These are phyloP conservation scores for Procavia capensis DNA, from an alignment of 2,113 vertebrate species.

Conservation along the genomic window DNA sequence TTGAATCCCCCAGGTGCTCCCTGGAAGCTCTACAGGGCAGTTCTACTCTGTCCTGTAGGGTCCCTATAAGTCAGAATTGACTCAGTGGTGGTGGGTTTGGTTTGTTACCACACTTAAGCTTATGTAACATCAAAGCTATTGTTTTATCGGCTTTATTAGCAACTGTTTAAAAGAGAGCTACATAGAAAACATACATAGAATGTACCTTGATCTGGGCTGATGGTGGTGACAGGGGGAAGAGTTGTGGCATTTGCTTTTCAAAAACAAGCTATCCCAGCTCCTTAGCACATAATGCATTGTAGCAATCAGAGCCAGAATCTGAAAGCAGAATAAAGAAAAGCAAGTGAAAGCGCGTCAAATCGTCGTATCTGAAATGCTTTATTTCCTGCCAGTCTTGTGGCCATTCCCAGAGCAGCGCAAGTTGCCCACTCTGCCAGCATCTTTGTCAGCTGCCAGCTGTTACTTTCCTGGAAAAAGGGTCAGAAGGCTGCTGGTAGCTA, in stretches of 20 bases:
- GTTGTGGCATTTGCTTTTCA: neutral
- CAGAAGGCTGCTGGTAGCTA: conserved; percentile 80
- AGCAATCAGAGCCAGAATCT: conserved; percentile 71
- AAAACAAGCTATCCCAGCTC: conserved; percentile 38
- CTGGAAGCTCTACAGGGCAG: no score
- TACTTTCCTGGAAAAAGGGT: conserved; percentile 74
- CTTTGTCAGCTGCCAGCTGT: conserved; percentile 83
- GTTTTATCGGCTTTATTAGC: neutral
- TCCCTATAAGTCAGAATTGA: no score
- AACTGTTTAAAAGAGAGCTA: conserved; percentile 4
- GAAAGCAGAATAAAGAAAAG: conserved; percentile 66
- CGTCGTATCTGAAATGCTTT: conserved; percentile 71
- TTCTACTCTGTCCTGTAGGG: no score
- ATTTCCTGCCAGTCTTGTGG: conserved; percentile 75
- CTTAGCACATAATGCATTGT: conserved; percentile 67
- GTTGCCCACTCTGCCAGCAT: conserved; percentile 68
- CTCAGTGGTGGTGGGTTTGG: no score
- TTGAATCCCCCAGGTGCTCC: no score
- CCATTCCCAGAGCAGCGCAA: conserved; percentile 66
- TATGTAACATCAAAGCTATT: neutral
- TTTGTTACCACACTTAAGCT: neutral
- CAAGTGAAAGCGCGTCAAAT: conserved; percentile 71
- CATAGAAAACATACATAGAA: neutral
- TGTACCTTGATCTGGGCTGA: neutral
- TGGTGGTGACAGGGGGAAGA: neutral